These are phyloP conservation scores for Xiphophorus maculatus DNA, from an alignment of 2,113 vertebrate genomes.

Conservation along the genomic window DNA sequence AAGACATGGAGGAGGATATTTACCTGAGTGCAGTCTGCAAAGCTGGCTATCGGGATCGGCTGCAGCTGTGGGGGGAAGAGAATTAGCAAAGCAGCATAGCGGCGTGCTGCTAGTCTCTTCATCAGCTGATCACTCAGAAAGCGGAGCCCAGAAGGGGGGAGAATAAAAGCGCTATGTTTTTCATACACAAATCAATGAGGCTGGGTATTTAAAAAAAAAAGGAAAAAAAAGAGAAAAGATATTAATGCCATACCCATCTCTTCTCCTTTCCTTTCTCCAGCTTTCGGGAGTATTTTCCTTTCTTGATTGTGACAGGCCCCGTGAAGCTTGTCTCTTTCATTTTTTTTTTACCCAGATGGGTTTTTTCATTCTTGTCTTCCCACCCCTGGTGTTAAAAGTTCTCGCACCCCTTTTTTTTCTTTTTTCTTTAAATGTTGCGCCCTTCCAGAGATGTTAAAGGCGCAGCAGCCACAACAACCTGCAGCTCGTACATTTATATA, in stretches of 20 bases:
- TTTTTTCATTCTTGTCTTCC: conserved; percentile 62
- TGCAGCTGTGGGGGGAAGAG: conserved; percentile 98
- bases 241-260: conserved; percentile 87
- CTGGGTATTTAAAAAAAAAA: conserved; percentile 70
- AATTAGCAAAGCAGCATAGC: conserved; percentile 99
- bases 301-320: conserved; percentile 90
- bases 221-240: conserved; percentile 58
- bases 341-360: conserved; percentile 81
- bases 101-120: conserved; percentile 99
- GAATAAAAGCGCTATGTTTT: conserved; percentile 93
- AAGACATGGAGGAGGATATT: conserved; percentile 74
- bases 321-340: conserved; percentile 86
- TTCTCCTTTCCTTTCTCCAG: conserved; percentile 70
- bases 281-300: conserved; percentile 93
- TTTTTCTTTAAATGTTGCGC: conserved; percentile 1
- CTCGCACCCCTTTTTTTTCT: conserved; percentile 72
- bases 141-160: conserved; percentile 90
- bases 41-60: conserved; percentile 91
- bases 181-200: conserved; percentile 99
- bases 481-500: too few species aligned
- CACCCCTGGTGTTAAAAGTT: conserved; percentile 82
- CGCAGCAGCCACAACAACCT: background rate
- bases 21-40: conserved; percentile 97
- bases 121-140: conserved; percentile 99
- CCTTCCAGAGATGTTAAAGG: background rate